These are phyloP conservation scores for Gobio occitaniae DNA, from an alignment of 2,797 vertebrate species.

Conservation along the genomic window DNA sequence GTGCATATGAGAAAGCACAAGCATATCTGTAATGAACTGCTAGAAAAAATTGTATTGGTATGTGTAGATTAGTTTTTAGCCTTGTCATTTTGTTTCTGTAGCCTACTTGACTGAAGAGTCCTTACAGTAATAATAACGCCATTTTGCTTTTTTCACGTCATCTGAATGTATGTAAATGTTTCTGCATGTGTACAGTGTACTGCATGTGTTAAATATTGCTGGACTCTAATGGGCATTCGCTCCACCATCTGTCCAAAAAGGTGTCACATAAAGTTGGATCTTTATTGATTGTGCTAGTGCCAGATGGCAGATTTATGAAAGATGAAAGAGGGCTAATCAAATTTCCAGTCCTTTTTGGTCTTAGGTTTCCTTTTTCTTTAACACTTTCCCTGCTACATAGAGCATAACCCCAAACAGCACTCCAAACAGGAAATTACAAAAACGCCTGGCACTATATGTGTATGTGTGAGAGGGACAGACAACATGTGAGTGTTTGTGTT, in stretches of 20 bases:
- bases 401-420: slow-evolving; percentile 78
- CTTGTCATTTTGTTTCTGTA: not conserved
- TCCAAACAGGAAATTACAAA: slow-evolving; percentile 81
- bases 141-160: not conserved
- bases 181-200: slow-evolving; percentile 12
- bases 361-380: slow-evolving; percentile 78
- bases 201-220: slow-evolving; percentile 30
- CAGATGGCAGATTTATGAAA: slow-evolving; percentile 82
- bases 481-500: slow-evolving; percentile 23
- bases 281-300: slow-evolving; percentile 77
- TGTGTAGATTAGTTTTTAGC: not conserved
- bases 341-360: slow-evolving; percentile 81
- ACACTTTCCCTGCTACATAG: slow-evolving; percentile 76
- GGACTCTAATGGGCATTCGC: slow-evolving; percentile 35
- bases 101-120: not conserved
- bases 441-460: slow-evolving; percentile 62
- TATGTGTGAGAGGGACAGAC: slow-evolving; percentile 38
- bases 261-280: slow-evolving; percentile 79
- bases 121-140: slow-evolving; percentile 21
- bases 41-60: not conserved
- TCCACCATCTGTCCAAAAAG: slow-evolving; percentile 69
- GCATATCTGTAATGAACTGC: not conserved
- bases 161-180: slow-evolving; percentile 9
- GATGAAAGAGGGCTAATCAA: slow-evolving; percentile 83
- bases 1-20: slow-evolving; percentile 14